A percentile compares a stretch with the other conserved stretches of the same genome.
phyloP scores from a whole-genome alignment of 2,797 vertebrate species.

The Oceanodroma leucorhoa region DNA sequence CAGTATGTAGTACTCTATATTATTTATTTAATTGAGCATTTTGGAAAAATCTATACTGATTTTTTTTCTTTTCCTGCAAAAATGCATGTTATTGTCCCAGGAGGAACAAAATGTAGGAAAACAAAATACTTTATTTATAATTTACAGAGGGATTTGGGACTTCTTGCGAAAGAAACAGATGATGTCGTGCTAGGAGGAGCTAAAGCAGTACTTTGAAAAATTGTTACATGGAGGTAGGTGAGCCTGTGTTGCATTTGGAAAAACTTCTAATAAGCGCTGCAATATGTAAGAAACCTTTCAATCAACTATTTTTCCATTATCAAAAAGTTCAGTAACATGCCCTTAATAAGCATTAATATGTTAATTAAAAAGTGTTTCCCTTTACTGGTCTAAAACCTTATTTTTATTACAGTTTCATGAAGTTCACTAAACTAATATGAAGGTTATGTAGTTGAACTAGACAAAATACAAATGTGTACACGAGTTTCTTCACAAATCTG shows the following conservation, averaged over 20 bases:
- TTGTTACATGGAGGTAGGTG: background rate
- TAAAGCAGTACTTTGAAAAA: background rate
- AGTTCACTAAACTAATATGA: background rate
- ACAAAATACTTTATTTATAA: background rate
- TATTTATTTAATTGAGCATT: background rate
- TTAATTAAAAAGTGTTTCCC: background rate
- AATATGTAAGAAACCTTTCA: background rate
- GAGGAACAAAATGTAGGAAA: background rate
- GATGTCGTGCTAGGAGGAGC: background rate
- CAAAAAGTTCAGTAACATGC: background rate
- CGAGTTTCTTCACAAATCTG: background rate
- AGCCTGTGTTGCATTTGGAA: background rate
- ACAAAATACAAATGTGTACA: background rate
- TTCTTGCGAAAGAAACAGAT: background rate
- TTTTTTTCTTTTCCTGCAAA: background rate
- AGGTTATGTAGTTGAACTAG: background rate
- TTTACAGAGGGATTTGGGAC: background rate
- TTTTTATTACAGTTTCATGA: background rate
- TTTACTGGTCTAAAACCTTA: background rate
- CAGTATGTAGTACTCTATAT: background rate
- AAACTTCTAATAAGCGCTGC: background rate
- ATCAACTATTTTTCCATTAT: background rate
- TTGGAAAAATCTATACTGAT: background rate
- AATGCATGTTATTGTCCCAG: background rate
- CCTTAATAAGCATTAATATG: background rate